Base-by-base conservation (phyloP, 30 jellyfish, hydroid and myxozoan genomes). In the Cassiopea andromeda region DNA sequence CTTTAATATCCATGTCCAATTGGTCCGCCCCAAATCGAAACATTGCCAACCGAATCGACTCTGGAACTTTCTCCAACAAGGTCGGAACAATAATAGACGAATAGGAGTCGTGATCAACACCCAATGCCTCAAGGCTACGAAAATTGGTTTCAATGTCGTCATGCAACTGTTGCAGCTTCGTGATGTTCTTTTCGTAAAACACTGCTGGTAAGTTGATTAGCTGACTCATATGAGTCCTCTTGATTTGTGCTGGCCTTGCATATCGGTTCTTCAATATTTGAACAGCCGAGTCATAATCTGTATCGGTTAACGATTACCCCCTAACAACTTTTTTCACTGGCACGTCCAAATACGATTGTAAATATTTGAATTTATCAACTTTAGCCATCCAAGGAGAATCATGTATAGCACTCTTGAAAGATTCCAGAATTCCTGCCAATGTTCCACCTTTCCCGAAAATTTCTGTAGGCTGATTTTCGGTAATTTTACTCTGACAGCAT, bases 341-440 rank as follows among this genome's bases (percentile, higher is more conserved):
- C 75, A 73, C 93, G 60, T 75, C 88, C 48, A 85, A 69, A 64
- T 47, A 75, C 12, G 49, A 70, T 17, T 54, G 46, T 9, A 85
- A 60, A 75, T 85, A 85, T 17, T 69, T 38, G 59, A 85, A 85
- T 48, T 85, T 85, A 57, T 85, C 93, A 17, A 75, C 88, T 27
- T 59, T 48, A 2, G 91, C 72, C 27, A 84, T 17, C 47, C 50
- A 78, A 43, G 48, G 46, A 60, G 19, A 16, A n/a, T 85, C 82
- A 61, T 85, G 88, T 27, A 85, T 67, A 1, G 93, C 88, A 75
- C 93, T 85, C n/a, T 60, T 66, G 60, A 85, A 85, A 47, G 77
- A 12, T 60, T 85, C 88, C 87, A 54, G 71, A 85, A 73, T 64
- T 85, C 93, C 81, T 73, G 88, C 88, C 93, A 85, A 46, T 77